Evolutionary conservation across 1,140 invertebrate species (phyloP).

Genomic region (Lamellibrachia luymesi): DNA sequence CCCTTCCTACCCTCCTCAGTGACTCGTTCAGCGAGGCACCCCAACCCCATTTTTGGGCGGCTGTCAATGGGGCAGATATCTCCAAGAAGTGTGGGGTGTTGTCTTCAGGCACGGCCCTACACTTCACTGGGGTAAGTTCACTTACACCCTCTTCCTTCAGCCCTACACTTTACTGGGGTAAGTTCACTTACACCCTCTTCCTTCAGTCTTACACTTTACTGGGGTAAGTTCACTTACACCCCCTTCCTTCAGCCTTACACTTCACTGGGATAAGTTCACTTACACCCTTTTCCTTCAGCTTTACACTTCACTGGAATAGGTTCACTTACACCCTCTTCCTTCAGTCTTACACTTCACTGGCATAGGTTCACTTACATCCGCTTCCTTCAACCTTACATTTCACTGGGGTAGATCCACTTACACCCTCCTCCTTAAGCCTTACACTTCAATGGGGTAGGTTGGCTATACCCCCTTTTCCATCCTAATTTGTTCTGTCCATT

Average conservation of each 20-base stretch:
- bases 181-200: background rate
- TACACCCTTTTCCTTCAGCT: background rate
- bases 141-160: background rate
- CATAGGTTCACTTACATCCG: slow-evolving; percentile 39
- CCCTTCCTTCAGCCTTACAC: background rate
- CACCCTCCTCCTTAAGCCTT: background rate
- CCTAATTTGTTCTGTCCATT: background rate
- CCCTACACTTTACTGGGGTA: background rate
- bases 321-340: too few relatives aligned
- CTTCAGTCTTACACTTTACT: too few relatives aligned
- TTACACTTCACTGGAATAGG: too few relatives aligned
- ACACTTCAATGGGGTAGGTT: too few relatives aligned
- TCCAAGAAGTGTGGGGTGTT: slow-evolving; percentile 50
- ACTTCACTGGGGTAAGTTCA: slow-evolving; percentile 55
- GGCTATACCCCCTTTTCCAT: too few relatives aligned
- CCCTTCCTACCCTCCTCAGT: slow-evolving; percentile 43
- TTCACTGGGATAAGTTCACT: background rate
- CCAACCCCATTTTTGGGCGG: slow-evolving; percentile 41
- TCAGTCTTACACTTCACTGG: slow-evolving; percentile 56
- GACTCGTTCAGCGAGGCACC: slow-evolving; percentile 46
- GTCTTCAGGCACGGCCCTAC: slow-evolving; percentile 52
- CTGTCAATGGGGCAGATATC: slow-evolving; percentile 51
- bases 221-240: too few relatives aligned
- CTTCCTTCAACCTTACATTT: background rate
- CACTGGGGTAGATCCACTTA: background rate